Base-by-base conservation (phyloP, 2,797 vertebrate genomes). In the Ctenopoma multispine region DNA sequence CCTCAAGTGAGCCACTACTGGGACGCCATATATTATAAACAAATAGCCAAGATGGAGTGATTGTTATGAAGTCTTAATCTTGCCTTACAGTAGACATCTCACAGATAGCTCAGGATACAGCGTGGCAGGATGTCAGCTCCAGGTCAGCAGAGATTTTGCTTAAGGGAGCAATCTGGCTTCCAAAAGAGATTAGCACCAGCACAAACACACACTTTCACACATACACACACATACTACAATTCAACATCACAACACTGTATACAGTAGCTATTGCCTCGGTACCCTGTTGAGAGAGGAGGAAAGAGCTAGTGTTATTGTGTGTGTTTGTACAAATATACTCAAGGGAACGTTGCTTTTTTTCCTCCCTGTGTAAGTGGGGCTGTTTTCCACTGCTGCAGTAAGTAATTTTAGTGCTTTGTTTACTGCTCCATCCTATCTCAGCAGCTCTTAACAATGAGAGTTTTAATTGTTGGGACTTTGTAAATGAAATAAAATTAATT, bases 101-200 rank as follows among this genome's bases (percentile, higher is more conserved):
- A 21, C 38, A 61, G 46, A 72, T 60, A 50, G 60, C 51, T 63
- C 59, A 17, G 53, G 56, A 41, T 58, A 36, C 23, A 50, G 61
- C 21, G 46, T 55, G 63, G 64, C 60, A 69, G 64, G 44, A 75
- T 76, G 83, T 82, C 80, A 78, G 80, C 58, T 47, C 77, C 59
- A 66, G 82, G 85, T 84, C 85, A 82, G 68, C 68, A 75, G 55
- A 79, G 77, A 79, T 74, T 78, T 77, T 58, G 73, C 83, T 83
- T 72, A 14, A 65, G 71, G 80, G 85, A 85, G 50, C 74, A 77
- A 74, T 75, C 72, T 66, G 67, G 63, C 60, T 74, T 67, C 64
- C 69, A 72, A 70, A 81, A 69, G 64, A 67, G 51, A 73, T 65
- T 77, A 77, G 78, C 75, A 48, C 53, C 54, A 62, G 27, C 70